A percentile compares a stretch with the other conserved stretches of the same genome.
phyloP scores from a whole-genome alignment of 2,888 invertebrate species.

The Eremobia ochroleuca region DNA sequence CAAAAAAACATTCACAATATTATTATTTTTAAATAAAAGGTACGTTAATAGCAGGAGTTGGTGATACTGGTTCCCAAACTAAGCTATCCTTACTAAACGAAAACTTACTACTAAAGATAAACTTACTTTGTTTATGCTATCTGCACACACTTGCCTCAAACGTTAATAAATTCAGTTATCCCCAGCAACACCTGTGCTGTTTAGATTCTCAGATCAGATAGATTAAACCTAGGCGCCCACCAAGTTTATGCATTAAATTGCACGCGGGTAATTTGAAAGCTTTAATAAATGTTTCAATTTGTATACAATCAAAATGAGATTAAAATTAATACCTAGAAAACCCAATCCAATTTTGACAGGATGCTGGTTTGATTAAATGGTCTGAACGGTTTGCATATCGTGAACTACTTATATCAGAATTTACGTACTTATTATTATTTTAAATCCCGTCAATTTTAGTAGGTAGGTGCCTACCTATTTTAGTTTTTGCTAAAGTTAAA shows the following conservation, averaged over 20 bases:
- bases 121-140: not conserved
- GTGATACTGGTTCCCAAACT: too few species aligned
- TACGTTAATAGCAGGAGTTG: too few species aligned
- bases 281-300: constrained; percentile 41
- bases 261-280: constrained; percentile 29
- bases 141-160: not conserved
- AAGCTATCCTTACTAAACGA: too few species aligned
- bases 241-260: constrained; percentile 37
- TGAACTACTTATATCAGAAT: not conserved
- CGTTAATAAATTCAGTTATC: constrained; percentile 23
- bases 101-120: too few species aligned
- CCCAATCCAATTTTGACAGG: constrained; percentile 27
- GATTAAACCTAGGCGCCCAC: constrained; percentile 13
- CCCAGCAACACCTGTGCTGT: constrained; percentile 31
- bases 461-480: not conserved
- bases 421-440: not conserved
- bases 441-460: not conserved
- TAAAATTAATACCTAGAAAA: constrained; percentile 40
- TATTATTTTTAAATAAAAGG: too few species aligned
- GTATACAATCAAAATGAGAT: constrained; percentile 56
- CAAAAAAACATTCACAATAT: too few species aligned
- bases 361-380: constrained; percentile 26
- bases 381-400: constrained; percentile 10
- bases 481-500: not conserved
- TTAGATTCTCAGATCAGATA: constrained; percentile 27